Base-by-base conservation (phyloP, 2,797 vertebrate species). In the Gallinago nigripennis region DNA sequence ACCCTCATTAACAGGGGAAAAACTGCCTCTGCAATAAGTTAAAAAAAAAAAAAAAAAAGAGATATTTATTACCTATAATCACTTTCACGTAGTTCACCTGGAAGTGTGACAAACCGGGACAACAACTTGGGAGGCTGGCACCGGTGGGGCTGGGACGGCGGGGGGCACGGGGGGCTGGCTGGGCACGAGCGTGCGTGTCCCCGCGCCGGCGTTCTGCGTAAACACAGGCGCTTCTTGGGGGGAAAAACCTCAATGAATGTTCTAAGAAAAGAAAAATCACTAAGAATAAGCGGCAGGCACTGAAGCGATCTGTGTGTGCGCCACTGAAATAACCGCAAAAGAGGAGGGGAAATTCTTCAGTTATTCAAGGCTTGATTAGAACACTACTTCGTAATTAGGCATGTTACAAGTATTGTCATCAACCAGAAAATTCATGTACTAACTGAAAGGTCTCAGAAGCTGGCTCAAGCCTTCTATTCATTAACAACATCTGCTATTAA, bases 1-100 rank as follows among this genome's bases (percentile, higher is more conserved):
- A 99, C 99, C 98, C 99, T 99, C 99, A 99, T 99, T 99, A 99
- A 99, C 98, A 98, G 98, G 98, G 98, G 99, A 98, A 99, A 99
- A 99, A 99, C 99, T 99, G 99, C 99, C 99, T 99, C 98, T 98
- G 99, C 99, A 99, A 99, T 99, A 99, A 99, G 99, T 98, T 98
- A 90, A 97, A 96, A 97, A 98, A 98, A 96, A 98, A 98, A 91
- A 97, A 96, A 97, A 98, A 98, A 96, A 97, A 98, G 96, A 97
- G 96, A 98, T 99, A 99, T 99, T 99, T 99, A 99, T 99, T 99
- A 99, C 98, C 98, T 99, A 99, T 99, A 99, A 99, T 99, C 99
- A 99, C 98, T 99, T 98, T 94, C 97, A 96, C 86, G 93, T 96
- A 97, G 97, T 96, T 97, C 92, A 97, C 96, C 97, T 97, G 95